Conservation (phyloP, 2,888 invertebrate genomes). For the Chrysodeixis includens region DNA sequence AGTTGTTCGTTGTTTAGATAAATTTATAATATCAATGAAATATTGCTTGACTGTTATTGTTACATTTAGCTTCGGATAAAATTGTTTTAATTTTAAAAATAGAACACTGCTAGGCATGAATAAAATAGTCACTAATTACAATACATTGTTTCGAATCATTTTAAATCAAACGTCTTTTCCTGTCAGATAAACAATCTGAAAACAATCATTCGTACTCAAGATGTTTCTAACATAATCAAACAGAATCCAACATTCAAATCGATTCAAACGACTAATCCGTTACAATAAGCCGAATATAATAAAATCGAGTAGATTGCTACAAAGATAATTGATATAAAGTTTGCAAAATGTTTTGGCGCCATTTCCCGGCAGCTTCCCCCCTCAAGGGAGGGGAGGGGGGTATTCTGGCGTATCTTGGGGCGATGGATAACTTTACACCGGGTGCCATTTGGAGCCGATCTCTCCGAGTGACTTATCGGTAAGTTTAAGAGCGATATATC, state of each 20-base stretch:
- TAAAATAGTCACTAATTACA: no score
- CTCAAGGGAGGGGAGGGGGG: conserved; percentile 21
- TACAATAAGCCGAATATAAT: conserved; percentile 49
- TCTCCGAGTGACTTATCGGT: conserved; percentile 87
- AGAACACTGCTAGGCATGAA: no score
- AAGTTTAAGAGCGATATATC: conserved; percentile 87
- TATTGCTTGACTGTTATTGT: background rate
- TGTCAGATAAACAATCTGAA: background rate
- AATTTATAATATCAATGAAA: background rate
- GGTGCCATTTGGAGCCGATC: conserved; percentile 86
- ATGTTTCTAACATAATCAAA: background rate
- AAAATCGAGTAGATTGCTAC: conserved; percentile 41
- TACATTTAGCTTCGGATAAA: no score
- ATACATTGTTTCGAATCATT: background rate
- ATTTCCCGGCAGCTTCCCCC: conserved; percentile 59
- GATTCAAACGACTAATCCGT: conserved; percentile 34
- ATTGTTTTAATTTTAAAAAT: no score
- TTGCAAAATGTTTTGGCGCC: conserved; percentile 60
- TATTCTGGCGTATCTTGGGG: conserved; percentile 65
- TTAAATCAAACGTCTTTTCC: background rate
- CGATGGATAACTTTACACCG: conserved; percentile 86
- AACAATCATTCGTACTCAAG: background rate
- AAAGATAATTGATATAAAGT: conserved; percentile 62
- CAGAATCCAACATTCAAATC: conserved; percentile 11
- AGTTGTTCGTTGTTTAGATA: background rate